Percentiles rank a stretch among this genome's conserved stretches.
phyloP scores from a whole-genome alignment of 1,140 invertebrate genomes.

The Drosophila pachea region DNA sequence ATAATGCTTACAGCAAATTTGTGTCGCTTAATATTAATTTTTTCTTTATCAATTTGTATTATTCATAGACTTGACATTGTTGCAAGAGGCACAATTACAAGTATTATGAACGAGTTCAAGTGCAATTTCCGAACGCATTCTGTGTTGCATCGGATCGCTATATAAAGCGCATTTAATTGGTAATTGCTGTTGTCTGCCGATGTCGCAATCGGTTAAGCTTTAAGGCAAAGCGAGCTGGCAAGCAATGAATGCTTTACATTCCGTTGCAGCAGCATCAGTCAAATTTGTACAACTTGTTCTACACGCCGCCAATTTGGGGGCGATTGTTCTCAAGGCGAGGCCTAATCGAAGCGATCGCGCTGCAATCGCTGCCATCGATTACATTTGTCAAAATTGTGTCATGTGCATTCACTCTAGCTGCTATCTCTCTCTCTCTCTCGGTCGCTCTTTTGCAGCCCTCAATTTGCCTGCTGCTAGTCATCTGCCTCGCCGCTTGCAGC shows the following conservation, averaged over 20 bases:
- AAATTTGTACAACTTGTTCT: constrained; percentile 22
- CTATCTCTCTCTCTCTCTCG: not conserved
- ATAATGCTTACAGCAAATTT: constrained; percentile 38
- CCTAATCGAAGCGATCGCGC: constrained; percentile 9
- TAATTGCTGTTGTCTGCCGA: constrained; percentile 2
- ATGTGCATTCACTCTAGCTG: constrained; percentile 24
- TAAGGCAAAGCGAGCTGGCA: constrained; percentile 23
- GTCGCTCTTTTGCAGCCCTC: constrained; percentile 45
- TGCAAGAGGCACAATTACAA: constrained; percentile 52
- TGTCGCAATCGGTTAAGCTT: constrained; percentile 7
- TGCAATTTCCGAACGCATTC: constrained; percentile 32
- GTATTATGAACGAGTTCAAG: constrained; percentile 62
- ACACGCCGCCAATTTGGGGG: constrained; percentile 10
- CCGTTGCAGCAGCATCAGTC: constrained; percentile 11
- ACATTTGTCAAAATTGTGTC: constrained; percentile 32
- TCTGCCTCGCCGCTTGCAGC: constrained; percentile 48
- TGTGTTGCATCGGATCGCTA: constrained; percentile 52
- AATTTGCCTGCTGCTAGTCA: constrained; percentile 74
- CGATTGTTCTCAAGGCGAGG: constrained; percentile 12
- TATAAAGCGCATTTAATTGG: constrained; percentile 74
- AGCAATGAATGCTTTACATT: constrained; percentile 5
- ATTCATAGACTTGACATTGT: constrained; percentile 70
- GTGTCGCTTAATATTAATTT: constrained; percentile 25
- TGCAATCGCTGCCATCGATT: constrained; percentile 4
- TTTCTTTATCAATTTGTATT: not conserved